These are phyloP conservation scores for Alethe diademata DNA, from an alignment of 2,113 vertebrate genomes.

Conservation along the genomic window DNA sequence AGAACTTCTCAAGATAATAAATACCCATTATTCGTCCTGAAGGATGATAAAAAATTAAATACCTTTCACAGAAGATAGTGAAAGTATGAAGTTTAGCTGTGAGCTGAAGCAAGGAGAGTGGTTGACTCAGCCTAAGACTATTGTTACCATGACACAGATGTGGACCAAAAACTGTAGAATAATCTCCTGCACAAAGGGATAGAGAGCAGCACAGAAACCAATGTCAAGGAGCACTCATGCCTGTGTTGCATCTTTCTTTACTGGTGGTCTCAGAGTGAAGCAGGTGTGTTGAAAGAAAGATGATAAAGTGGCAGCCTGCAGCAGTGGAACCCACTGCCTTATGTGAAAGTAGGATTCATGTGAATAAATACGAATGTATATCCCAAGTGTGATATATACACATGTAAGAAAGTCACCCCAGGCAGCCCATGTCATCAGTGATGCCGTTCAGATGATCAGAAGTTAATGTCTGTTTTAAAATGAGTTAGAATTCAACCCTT, in stretches of 20 bases:
- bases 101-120: not conserved
- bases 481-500: not conserved
- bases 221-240: not conserved
- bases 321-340: not conserved
- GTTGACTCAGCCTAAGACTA: not conserved
- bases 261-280: not conserved
- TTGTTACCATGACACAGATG: not conserved
- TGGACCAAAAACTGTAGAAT: not conserved
- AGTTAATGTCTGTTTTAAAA: not conserved
- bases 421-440: not conserved
- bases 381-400: not conserved
- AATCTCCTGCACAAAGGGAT: accelerated
- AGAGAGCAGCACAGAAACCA: not conserved
- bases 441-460: not conserved
- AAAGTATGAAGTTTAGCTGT: not conserved
- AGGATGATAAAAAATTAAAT: not conserved
- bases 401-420: not conserved
- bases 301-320: not conserved
- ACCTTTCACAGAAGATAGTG: not conserved
- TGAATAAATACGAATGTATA: not conserved
- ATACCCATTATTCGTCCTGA: not conserved
- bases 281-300: not conserved
- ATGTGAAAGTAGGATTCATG: not conserved
- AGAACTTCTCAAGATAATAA: not conserved
- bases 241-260: not conserved